Evolutionary conservation across 2,888 invertebrate genomes (phyloP), one percentile per base, ranked within the genome.

Genomic region (Eueremaeus valkanovi): DNA sequence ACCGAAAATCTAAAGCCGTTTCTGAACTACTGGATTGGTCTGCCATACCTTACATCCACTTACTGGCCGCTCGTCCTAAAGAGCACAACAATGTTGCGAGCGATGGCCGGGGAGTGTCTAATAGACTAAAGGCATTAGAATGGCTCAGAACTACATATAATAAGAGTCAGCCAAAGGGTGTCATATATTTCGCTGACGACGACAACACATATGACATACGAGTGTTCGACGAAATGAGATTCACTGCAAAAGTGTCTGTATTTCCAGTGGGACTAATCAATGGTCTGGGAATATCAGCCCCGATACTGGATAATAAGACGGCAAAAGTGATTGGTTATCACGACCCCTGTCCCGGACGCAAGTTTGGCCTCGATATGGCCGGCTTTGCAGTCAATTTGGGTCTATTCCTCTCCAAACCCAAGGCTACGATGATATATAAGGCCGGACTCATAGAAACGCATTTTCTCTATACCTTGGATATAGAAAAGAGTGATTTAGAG

Each of bases 221-320:
- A 78, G 83, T 91, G 11, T 91, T 91, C 81, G 87, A 88, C 31
- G 90, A 90, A 83, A 89, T 90, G 77, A 85, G 91, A 73, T 84
- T 83, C 58, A 91, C 91, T 0, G 87, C 88, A 80, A 87, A 86
- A 78, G 89, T 91, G 1, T 90, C 91, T 1, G 90, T 92, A 87
- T 91, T 92, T 85, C 92, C 92, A 0, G 92, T 92, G 3, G 92
- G 91, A 0, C 85, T 92, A 21, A 89, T 92, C 76, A 91, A 90
- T 0, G 87, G 85, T 33, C 89, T 87, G 81, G 88, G 88, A 0
- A 87, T 90, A 24, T 89, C 89, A 68, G 85, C 89, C 3, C 90
- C 90, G 0, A 85, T 90, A 58, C 87, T 90, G 13, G 86, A 86
- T 11, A 68, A 76, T 27, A 73, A 73, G 36, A 73, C 79, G 68